phyloP scores from a whole-genome alignment of 2,888 invertebrate genomes.

The Melanchra persicariae region DNA sequence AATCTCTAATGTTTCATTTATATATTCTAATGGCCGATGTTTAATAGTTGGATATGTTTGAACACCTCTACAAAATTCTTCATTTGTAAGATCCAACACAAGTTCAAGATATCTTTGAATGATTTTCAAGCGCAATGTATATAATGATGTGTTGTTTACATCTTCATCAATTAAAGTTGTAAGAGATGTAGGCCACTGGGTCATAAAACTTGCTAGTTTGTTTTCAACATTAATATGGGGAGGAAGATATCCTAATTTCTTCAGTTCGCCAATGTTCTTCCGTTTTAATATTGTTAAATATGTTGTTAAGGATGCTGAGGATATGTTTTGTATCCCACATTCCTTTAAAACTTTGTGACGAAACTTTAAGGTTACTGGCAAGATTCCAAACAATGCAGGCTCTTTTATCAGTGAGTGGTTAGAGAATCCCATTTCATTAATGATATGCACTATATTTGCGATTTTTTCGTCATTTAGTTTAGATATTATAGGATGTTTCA shows the following conservation, averaged over 20 bases:
- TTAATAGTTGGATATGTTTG: conserved; percentile 86
- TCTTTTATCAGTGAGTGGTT: conserved; percentile 75
- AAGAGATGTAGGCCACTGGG: conserved; percentile 88
- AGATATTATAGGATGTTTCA: conserved; percentile 81
- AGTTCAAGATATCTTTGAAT: conserved; percentile 86
- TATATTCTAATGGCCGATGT: conserved; percentile 83
- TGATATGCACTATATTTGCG: conserved; percentile 71
- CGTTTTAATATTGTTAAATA: conserved; percentile 81
- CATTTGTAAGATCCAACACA: conserved; percentile 80
- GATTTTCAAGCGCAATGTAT: conserved; percentile 82
- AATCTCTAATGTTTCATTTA: conserved; percentile 82
- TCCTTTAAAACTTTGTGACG: conserved; percentile 83
- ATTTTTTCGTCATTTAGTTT: conserved; percentile 76
- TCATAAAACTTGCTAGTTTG: conserved; percentile 83
- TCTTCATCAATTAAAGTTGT: conserved; percentile 83
- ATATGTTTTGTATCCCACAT: conserved; percentile 81
- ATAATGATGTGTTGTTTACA: conserved; percentile 76
- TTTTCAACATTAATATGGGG: conserved; percentile 82
- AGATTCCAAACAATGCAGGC: conserved; percentile 80
- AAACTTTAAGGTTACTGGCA: conserved; percentile 83
- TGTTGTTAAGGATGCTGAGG: conserved; percentile 70
- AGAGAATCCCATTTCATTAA: conserved; percentile 79
- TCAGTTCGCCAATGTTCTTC: conserved; percentile 80
- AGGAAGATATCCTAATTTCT: conserved; percentile 72
- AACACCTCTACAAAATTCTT: conserved; percentile 83